Evolutionary conservation across 2,888 invertebrate species (phyloP), one percentile per base, ranked within the genome.

Genomic region (Acanthosepion pharaonis): DNA sequence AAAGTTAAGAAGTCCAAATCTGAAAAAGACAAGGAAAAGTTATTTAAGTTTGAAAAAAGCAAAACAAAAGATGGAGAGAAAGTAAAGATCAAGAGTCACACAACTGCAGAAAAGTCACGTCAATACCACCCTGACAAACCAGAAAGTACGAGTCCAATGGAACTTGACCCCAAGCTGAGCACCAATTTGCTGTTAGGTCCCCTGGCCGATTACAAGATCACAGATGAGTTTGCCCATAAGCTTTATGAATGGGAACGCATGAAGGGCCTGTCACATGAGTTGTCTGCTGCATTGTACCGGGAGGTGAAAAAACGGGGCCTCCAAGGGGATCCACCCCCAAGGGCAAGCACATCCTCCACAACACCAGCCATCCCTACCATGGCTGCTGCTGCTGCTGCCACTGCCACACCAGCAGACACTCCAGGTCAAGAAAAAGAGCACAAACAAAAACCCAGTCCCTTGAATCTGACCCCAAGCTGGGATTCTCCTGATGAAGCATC

Each of bases 151-250:
- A 97, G 98, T 95, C 98, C 98, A 95, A 98, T 98, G 96, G 97
- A 98, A 96, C 95, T 96, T 4, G 98, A 98, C 0, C 98, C 99
- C 0, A 98, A 98, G 94, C 98, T 98, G 97, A 96, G 96, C 98
- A 98, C 97, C 99, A 99, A 96, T 98, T 98, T 98, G 98, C 95
- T 96, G 0, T 78, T 78, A 78, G 96, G 96, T 95, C 96, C 96
- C 2, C 95, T 96, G 51, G 96, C 96, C 42, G 96, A 96, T 94
- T 96, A 96, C 92, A 96, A 98, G 11, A 99, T 99, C 96, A 99
- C 99, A 0, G 98, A 98, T 93, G 99, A 99, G 96, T 99, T 99
- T 97, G 99, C 99, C 0, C 98, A 98, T 53, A 99, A 99, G 96
- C 98, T 99, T 0, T 99, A 99, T 97, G 99, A 99, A 97, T 99